A percentile compares a stretch with the other conserved stretches of the same genome.
phyloP scores from a whole-genome alignment of 2,113 vertebrate genomes.

The Tenrec ecaudatus region DNA sequence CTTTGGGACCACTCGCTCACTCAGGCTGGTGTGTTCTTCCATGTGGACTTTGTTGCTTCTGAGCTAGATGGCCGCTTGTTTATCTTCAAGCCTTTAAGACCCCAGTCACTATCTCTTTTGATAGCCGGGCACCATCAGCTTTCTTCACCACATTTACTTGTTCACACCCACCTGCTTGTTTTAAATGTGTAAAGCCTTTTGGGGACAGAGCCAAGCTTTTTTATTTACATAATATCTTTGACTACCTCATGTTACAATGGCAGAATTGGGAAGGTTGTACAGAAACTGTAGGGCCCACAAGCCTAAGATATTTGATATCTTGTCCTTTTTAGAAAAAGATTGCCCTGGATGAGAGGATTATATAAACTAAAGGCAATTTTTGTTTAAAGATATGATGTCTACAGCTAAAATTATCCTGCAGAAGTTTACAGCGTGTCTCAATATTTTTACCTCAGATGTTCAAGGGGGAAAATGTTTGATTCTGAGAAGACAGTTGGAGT shows the following conservation, averaged over 20 bases:
- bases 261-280: neutral
- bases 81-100: too few relatives aligned
- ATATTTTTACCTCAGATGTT: slow-evolving; percentile 65
- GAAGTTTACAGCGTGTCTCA: slow-evolving; percentile 14
- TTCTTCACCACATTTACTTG: too few relatives aligned
- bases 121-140: too few relatives aligned
- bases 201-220: neutral
- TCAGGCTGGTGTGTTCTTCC: too few relatives aligned
- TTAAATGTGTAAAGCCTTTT: slow-evolving; percentile 34
- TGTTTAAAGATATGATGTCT: slow-evolving; percentile 40
- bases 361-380: slow-evolving; percentile 44
- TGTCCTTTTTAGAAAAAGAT: slow-evolving; percentile 34
- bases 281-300: neutral
- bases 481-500: slow-evolving; percentile 27
- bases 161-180: neutral
- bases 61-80: too few relatives aligned
- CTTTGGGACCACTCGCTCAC: too few relatives aligned
- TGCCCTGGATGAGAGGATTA: slow-evolving; percentile 9
- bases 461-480: slow-evolving; percentile 70
- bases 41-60: too few relatives aligned
- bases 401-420: slow-evolving; percentile 15
- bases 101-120: too few relatives aligned
- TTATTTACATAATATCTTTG: neutral
- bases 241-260: neutral
- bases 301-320: neutral